Base-by-base conservation (phyloP, 2,888 invertebrate genomes). In the Tridacna gigas region DNA sequence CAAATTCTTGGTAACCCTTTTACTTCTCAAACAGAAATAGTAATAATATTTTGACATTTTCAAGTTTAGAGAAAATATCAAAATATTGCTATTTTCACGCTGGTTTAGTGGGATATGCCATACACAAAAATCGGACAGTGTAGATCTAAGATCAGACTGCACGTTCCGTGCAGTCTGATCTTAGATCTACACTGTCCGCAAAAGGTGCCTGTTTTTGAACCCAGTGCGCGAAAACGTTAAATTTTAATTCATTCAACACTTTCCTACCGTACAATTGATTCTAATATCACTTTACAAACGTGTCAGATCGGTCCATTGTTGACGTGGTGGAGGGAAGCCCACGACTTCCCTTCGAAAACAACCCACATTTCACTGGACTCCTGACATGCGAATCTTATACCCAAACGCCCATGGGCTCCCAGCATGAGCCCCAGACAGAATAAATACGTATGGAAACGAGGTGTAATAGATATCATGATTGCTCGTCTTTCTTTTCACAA, bases 311-410 rank as follows among this genome's bases (percentile, higher is more conserved):
- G 20, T 37, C 61, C 65, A 80, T 86, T 80, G 76, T 83, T 76
- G 77, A 76, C n/a, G 22, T 45, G 74, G 22, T 20, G 51, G 81
- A 83, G 61, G 86, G 48, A 74, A 76, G 69, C 80, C 86, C 79
- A 56, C 79, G 86, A 86, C 77, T 78, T 63, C 76, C 78, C 74
- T 73, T 76, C 56, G 80, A 82, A 87, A 84, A 87, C 87, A 87
- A 77, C 73, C 67, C 80, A 73, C 78, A 83, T 67, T 83, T 81
- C 86, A 79, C 47, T 74, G 56, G 73, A 75, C 86, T 84, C 84
- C 63, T 87, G 86, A 84, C 86, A 87, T 79, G 86, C 74, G 60
- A 84, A 84, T 84, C 84, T 73, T 84, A 87, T 81, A 82, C 83
- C 79, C 74, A 63, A 65, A 76, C 80, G 84, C 87, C 83, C 83